phyloP scores from a whole-genome alignment of 2,113 vertebrate genomes.

The Cephalophus harveyi region DNA sequence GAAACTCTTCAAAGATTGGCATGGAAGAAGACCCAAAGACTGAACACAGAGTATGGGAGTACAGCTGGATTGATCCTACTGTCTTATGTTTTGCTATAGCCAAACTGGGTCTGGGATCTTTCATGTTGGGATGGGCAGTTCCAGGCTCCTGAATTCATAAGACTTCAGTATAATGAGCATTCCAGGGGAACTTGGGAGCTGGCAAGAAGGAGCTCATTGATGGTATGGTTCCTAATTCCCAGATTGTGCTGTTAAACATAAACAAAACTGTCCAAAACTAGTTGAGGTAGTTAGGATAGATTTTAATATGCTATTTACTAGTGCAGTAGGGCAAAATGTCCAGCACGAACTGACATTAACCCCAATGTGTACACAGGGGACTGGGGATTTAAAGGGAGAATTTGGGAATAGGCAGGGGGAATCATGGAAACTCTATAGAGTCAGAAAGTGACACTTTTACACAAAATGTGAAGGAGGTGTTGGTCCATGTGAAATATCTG shows the following conservation, averaged over 20 bases:
- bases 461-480: not conserved
- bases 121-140: too few relatives aligned
- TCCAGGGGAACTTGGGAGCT: too few relatives aligned
- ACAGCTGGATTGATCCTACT: too few relatives aligned
- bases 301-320: rapidly evolving
- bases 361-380: too few relatives aligned
- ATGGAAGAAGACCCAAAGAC: too few relatives aligned
- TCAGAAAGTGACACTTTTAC: not conserved
- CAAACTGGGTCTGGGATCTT: rapidly evolving
- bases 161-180: rapidly evolving
- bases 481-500: not conserved
- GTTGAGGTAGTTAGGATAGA: not conserved
- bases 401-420: rapidly evolving
- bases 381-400: not conserved
- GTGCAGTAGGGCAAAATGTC: rapidly evolving
- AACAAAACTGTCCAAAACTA: not conserved
- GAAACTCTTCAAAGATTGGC: too few relatives aligned
- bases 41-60: too few relatives aligned
- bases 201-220: not conserved
- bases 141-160: rapidly evolving
- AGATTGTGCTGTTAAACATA: not conserved
- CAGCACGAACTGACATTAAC: rapidly evolving
- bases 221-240: not conserved
- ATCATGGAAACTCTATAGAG: not conserved
- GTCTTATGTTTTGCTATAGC: too few relatives aligned